A percentile compares a stretch with the other conserved stretches of the same genome.
phyloP scores from a whole-genome alignment of 2,113 vertebrate species.

The Scalopus aquaticus region DNA sequence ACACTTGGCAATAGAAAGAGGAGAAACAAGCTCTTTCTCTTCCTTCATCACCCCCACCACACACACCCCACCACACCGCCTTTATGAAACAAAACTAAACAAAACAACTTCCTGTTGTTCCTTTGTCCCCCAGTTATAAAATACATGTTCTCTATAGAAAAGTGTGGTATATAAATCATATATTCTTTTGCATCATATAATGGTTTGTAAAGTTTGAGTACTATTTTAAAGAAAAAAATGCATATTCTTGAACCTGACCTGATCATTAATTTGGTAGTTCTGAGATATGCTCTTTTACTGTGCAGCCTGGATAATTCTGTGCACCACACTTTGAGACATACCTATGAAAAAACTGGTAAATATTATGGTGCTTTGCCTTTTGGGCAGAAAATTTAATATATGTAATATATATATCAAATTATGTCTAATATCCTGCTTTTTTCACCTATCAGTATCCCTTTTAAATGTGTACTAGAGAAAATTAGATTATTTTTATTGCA shows the following conservation, averaged over 20 bases:
- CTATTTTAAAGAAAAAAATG: not conserved
- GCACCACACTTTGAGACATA: not conserved
- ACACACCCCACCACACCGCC: not conserved
- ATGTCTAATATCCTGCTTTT: not conserved
- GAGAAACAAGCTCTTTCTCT: not conserved
- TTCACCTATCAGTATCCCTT: not conserved
- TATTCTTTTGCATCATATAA: not conserved
- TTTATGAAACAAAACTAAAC: not conserved
- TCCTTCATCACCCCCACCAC: not conserved
- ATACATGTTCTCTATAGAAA: constrained; percentile 13
- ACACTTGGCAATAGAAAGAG: not conserved
- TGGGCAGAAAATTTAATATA: not conserved
- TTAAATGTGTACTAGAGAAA: not conserved
- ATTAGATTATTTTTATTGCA: too few relatives aligned
- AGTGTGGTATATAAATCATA: not conserved
- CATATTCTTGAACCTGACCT: not conserved
- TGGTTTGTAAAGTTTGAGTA: not conserved
- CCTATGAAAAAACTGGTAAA: not conserved
- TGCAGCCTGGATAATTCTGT: not conserved
- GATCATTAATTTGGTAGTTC: constrained; percentile 10
- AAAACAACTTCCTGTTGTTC: not conserved
- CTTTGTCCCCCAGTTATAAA: not conserved
- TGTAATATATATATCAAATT: not conserved
- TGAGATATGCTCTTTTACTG: not conserved
- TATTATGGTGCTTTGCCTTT: not conserved